A percentile compares a stretch with the other conserved stretches of the same genome.
phyloP scores from a whole-genome alignment of 2,797 vertebrate genomes.

The Malacoctenus gilli region DNA sequence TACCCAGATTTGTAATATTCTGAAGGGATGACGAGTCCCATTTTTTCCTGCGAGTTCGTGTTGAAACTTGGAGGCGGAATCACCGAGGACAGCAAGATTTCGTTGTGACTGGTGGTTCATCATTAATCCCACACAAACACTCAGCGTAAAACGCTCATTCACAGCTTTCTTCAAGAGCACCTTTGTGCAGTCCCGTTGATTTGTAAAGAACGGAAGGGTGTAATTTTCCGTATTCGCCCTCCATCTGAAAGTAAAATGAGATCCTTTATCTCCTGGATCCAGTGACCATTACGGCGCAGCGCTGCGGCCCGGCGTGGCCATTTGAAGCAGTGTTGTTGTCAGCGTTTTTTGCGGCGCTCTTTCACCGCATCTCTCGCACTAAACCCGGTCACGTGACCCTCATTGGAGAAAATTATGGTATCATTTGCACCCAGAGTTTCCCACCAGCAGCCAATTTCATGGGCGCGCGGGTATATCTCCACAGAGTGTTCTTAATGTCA shows the following conservation, averaged over 20 bases:
- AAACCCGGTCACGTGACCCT: slow-evolving; percentile 23
- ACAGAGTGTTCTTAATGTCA: slow-evolving; percentile 58
- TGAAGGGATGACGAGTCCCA: slow-evolving; percentile 28
- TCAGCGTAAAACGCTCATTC: background rate
- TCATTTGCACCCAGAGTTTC: slow-evolving; percentile 40
- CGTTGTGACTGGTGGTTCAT: slow-evolving; percentile 47
- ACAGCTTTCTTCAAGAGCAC: slow-evolving; percentile 4
- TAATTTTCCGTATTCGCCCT: slow-evolving; percentile 35
- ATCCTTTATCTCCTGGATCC: slow-evolving; percentile 29
- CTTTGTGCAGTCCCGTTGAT: slow-evolving; percentile 40
- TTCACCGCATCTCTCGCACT: slow-evolving; percentile 33
- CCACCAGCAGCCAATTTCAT: slow-evolving; percentile 42
- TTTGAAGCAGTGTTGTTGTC: slow-evolving; percentile 42
- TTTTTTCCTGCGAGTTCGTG: slow-evolving; percentile 42
- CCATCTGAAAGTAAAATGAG: slow-evolving; percentile 63
- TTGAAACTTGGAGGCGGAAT: slow-evolving; percentile 34
- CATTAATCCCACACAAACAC: slow-evolving; percentile 30
- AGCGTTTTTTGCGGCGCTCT: slow-evolving; percentile 43
- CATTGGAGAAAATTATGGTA: slow-evolving; percentile 35
- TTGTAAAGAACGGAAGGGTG: slow-evolving; percentile 43
- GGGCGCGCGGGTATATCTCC: slow-evolving; percentile 26
- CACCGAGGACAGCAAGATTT: slow-evolving; percentile 44
- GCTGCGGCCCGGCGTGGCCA: slow-evolving; percentile 9
- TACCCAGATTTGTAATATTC: slow-evolving; percentile 37
- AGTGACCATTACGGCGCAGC: slow-evolving; percentile 23